phyloP scores from a whole-genome alignment of 2,113 vertebrate species.

The Corythaeola cristata region DNA sequence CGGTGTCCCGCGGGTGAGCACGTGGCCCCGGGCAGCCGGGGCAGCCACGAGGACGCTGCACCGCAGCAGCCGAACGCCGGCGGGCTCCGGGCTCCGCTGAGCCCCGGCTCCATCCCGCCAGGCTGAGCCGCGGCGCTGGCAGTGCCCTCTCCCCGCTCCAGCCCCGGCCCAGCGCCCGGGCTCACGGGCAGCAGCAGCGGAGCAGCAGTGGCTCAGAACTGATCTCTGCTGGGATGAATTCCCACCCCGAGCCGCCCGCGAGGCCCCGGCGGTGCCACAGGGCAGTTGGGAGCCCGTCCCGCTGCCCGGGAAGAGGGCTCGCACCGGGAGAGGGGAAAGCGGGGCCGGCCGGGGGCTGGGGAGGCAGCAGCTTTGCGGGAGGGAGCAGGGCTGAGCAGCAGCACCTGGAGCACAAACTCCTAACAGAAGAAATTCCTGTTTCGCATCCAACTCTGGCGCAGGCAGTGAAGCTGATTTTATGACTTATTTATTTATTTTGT shows the following conservation, averaged over 20 bases:
- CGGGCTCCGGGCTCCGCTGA: neutral
- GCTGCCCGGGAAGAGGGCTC: neutral
- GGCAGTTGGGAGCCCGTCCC: neutral
- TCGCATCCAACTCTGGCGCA: conserved; percentile 12
- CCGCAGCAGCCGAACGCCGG: too few relatives aligned
- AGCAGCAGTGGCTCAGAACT: neutral
- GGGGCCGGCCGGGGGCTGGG: fast-evolving
- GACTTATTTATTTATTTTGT: conserved; percentile 75
- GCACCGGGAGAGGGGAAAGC: neutral
- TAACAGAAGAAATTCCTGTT: conserved; percentile 29
- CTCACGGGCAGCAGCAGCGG: neutral
- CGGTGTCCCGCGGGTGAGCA: neutral
- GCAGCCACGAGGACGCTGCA: neutral
- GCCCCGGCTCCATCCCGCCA: neutral
- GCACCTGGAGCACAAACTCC: neutral
- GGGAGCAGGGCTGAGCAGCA: neutral
- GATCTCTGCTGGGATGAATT: neutral
- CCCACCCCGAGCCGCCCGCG: neutral
- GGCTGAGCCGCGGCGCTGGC: neutral
- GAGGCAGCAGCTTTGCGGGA: neutral
- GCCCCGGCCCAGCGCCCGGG: neutral
- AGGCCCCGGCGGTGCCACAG: fast-evolving
- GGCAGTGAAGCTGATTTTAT: conserved; percentile 61
- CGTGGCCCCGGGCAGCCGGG: fast-evolving
- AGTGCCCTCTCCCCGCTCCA: neutral